A percentile compares a stretch with the other conserved stretches of the same genome.
phyloP scores from a whole-genome alignment of 2,797 vertebrate species.

The Hypotaenidia okinawae region DNA sequence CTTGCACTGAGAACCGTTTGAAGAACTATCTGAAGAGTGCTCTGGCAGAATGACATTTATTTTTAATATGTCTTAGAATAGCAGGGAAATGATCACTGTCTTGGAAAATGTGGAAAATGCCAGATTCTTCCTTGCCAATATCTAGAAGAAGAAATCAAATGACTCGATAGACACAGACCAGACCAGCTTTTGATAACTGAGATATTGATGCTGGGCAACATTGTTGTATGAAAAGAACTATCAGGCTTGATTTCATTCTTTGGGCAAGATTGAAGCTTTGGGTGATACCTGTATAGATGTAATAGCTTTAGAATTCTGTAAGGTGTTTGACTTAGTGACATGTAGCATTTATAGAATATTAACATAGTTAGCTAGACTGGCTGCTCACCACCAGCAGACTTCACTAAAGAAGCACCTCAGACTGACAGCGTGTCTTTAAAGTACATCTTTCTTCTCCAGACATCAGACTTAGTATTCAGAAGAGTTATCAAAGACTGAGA shows the following conservation, averaged over 20 bases:
- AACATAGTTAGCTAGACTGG: background rate
- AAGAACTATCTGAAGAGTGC: background rate
- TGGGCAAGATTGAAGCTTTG: background rate
- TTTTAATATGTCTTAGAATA: background rate
- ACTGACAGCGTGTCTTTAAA: background rate
- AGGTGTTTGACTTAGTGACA: background rate
- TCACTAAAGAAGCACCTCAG: background rate
- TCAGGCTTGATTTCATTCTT: background rate
- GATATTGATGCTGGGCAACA: background rate
- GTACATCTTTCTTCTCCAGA: background rate
- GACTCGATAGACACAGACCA: background rate
- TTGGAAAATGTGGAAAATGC: background rate
- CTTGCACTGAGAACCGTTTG: background rate
- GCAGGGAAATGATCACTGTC: background rate
- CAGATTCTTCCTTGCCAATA: background rate
- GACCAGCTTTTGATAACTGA: background rate
- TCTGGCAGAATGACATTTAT: background rate
- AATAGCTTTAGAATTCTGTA: background rate
- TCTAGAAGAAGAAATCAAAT: background rate
- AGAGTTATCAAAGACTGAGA: background rate
- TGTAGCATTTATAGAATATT: background rate
- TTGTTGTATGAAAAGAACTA: background rate
- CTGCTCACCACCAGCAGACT: background rate
- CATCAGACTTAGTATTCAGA: background rate
- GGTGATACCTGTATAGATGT: background rate